Conservation (phyloP, 2,113 vertebrate genomes). For the Aplodontia rufa region DNA sequence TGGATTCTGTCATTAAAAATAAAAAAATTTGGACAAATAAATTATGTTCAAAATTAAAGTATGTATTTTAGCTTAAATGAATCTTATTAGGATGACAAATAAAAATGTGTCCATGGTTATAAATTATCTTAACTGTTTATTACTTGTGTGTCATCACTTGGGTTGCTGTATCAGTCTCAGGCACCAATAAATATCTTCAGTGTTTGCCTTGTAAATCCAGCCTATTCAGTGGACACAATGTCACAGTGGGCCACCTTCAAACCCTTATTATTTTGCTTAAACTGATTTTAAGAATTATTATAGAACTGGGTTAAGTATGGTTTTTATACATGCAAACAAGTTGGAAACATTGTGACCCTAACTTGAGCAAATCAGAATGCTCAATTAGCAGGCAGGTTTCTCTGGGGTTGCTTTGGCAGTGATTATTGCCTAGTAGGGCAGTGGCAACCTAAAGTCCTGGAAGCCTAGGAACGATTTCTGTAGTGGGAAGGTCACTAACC, state of each 20-base stretch:
- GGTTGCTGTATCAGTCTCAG: neutral
- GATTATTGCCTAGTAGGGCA: neutral
- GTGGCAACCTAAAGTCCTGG: neutral
- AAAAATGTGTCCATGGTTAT: neutral
- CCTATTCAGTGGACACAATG: neutral
- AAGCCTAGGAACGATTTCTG: neutral
- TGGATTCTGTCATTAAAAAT: neutral
- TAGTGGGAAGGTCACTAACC: neutral
- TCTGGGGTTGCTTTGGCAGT: neutral
- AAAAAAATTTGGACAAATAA: neutral
- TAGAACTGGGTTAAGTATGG: slow-evolving; percentile 40
- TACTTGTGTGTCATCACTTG: neutral
- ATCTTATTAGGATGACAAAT: neutral
- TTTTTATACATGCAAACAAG: slow-evolving; percentile 6
- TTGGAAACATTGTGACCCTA: neutral
- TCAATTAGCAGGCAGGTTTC: neutral
- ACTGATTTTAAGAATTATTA: slow-evolving; percentile 41
- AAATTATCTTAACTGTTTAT: neutral
- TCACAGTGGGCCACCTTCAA: neutral
- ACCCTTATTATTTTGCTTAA: slow-evolving; percentile 22
- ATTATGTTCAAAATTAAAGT: neutral
- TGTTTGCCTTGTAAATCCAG: slow-evolving; percentile 29
- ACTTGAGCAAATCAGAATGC: neutral
- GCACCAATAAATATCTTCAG: neutral
- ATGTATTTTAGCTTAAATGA: neutral